phyloP scores from a whole-genome alignment of 2,113 vertebrate genomes.

The Poecilia latipinna region DNA sequence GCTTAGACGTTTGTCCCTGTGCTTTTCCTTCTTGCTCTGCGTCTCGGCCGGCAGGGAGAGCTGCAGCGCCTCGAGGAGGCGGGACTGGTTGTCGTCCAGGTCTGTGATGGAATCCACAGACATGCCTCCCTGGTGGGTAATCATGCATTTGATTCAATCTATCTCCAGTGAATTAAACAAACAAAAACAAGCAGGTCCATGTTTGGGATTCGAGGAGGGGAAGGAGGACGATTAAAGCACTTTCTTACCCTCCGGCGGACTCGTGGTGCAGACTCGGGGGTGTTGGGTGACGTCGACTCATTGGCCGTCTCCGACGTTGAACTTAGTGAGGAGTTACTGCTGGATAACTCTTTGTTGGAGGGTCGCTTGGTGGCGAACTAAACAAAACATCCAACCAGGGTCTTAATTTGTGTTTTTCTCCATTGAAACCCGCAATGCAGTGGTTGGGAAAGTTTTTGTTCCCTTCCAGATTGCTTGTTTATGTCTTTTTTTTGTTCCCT shows the following conservation, averaged over 20 bases:
- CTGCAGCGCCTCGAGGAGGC: slow-evolving; percentile 95
- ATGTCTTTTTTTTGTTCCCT: too few relatives aligned
- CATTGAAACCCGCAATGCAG: too few relatives aligned
- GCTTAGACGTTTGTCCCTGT: slow-evolving; percentile 94
- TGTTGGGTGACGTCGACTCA: slow-evolving; percentile 92
- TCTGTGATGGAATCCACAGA: slow-evolving; percentile 99
- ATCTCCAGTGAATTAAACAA: not conserved
- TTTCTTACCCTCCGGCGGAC: slow-evolving; percentile 88
- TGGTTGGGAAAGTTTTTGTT: too few relatives aligned
- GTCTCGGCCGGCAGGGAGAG: slow-evolving; percentile 93
- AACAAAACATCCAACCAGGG: slow-evolving; percentile 22
- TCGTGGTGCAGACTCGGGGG: slow-evolving; percentile 88
- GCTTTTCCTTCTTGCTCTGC: slow-evolving; percentile 93
- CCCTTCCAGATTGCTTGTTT: too few relatives aligned
- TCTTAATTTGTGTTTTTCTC: too few relatives aligned
- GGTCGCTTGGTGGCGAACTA: slow-evolving; percentile 90
- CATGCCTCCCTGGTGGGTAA: slow-evolving; percentile 88
- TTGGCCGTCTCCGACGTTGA: slow-evolving; percentile 97
- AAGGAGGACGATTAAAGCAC: not conserved
- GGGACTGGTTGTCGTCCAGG: slow-evolving; percentile 95
- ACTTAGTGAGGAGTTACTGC: slow-evolving; percentile 98
- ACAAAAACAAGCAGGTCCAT: not conserved
- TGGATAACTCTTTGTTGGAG: slow-evolving; percentile 96
- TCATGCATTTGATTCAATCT: slow-evolving; percentile 1
- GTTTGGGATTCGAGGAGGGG: not conserved